A percentile compares a stretch with the other conserved stretches of the same genome.
Evolutionary conservation across 1,140 invertebrate species (phyloP).

Genomic region (Diorhabda carinulata): DNA sequence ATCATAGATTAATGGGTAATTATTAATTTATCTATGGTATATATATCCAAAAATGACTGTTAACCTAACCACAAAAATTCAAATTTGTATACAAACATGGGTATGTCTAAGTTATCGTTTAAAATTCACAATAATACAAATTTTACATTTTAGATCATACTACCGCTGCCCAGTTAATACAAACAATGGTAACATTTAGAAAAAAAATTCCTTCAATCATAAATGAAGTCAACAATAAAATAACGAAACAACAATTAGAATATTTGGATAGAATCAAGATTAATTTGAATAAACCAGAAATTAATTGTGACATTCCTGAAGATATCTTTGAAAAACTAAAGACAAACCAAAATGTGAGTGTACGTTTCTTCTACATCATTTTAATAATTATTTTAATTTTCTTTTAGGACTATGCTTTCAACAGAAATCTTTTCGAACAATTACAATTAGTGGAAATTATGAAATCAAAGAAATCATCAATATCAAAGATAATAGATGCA

Average conservation of each 20-base stretch:
- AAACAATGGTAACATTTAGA: neutral
- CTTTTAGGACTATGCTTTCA: neutral
- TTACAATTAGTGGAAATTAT: neutral
- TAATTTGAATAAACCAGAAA: neutral
- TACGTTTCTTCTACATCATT: neutral
- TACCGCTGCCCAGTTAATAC: neutral
- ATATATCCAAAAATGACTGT: neutral
- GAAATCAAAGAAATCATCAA: neutral
- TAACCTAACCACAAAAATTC: neutral
- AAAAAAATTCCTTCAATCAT: neutral
- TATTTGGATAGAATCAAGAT: neutral
- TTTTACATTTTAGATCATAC: neutral
- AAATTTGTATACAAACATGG: neutral
- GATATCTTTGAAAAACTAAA: neutral
- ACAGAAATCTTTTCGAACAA: neutral
- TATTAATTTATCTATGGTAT: neutral
- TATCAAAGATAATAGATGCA: constrained; percentile 5
- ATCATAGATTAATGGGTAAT: neutral
- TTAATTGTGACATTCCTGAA: constrained; percentile 4
- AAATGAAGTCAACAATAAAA: neutral
- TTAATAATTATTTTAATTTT: neutral
- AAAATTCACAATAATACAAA: neutral
- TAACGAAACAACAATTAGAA: neutral
- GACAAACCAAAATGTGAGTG: neutral
- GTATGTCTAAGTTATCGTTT: neutral